Evolutionary conservation across 2,888 invertebrate species (phyloP).

Genomic region (Helleia helle): DNA sequence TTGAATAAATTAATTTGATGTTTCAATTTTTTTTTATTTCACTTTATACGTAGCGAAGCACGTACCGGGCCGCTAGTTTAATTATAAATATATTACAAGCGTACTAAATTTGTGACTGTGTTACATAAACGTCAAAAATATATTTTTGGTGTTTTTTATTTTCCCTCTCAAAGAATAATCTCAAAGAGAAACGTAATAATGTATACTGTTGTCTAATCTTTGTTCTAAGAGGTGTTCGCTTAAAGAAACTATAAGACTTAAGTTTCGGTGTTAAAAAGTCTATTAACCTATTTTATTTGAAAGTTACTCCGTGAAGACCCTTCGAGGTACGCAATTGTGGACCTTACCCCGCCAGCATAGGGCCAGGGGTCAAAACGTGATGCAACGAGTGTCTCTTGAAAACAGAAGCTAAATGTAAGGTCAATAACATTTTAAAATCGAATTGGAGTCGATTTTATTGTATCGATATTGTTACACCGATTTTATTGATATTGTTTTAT

Average conservation of each 20-base stretch:
- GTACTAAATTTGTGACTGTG: too few species aligned
- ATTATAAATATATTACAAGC: too few species aligned
- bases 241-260: constrained; percentile 47
- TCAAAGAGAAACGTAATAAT: too few species aligned
- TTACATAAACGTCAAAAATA: too few species aligned
- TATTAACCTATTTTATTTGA: constrained; percentile 69
- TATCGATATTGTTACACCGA: constrained; percentile 3
- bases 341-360: neutral
- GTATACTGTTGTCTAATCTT: constrained; percentile 25
- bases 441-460: constrained; percentile 6
- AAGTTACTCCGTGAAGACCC: constrained; percentile 41
- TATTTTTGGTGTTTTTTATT: too few species aligned
- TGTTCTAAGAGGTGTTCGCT: constrained; percentile 45
- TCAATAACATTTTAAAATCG: constrained; percentile 8
- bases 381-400: neutral
- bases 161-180: too few species aligned
- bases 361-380: neutral
- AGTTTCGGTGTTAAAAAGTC: constrained; percentile 62
- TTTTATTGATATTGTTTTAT: constrained; percentile 7
- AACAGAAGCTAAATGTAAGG: constrained; percentile 2
- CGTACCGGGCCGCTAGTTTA: too few species aligned
- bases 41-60: too few species aligned
- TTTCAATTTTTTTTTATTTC: too few species aligned
- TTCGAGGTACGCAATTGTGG: constrained; percentile 12
- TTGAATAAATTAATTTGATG: too few species aligned